These are phyloP conservation scores for Trissolcus japonicus DNA, from an alignment of 2,888 invertebrate species.

Conservation along the genomic window DNA sequence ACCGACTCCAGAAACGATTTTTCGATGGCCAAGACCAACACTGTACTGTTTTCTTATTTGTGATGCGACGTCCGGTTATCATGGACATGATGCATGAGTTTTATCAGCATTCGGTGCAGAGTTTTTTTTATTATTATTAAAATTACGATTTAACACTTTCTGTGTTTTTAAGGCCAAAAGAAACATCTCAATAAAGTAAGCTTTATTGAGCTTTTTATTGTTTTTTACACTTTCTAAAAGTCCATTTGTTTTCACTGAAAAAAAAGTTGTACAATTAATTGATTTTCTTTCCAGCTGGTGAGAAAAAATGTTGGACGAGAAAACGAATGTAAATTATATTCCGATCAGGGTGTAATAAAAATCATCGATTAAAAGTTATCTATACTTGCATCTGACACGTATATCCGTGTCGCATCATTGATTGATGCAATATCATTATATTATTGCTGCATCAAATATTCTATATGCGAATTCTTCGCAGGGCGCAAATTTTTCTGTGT, in stretches of 20 bases:
- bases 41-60: conserved; percentile 20
- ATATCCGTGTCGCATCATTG: conserved; percentile 19
- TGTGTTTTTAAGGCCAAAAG: too few species aligned
- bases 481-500: too few species aligned
- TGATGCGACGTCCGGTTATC: conserved; percentile 33
- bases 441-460: not conserved
- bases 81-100: conserved; percentile 38
- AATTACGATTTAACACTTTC: not conserved
- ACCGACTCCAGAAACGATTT: conserved; percentile 15
- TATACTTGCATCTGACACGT: conserved; percentile 31
- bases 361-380: conserved; percentile 31
- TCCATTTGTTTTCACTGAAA: too few species aligned
- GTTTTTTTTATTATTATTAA: conserved; percentile 5
- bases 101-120: conserved; percentile 43
- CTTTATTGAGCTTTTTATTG: too few species aligned
- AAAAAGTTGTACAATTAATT: too few species aligned
- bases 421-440: conserved; percentile 13
- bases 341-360: conserved; percentile 25
- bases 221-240: too few species aligned
- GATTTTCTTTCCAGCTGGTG: too few species aligned
- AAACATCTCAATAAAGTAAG: too few species aligned
- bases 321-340: not conserved
- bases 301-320: too few species aligned
- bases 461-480: too few species aligned
- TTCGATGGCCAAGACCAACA: conserved; percentile 14